These are phyloP conservation scores for Mamestra configurata DNA, from an alignment of 1,140 invertebrate species.

Conservation along the genomic window DNA sequence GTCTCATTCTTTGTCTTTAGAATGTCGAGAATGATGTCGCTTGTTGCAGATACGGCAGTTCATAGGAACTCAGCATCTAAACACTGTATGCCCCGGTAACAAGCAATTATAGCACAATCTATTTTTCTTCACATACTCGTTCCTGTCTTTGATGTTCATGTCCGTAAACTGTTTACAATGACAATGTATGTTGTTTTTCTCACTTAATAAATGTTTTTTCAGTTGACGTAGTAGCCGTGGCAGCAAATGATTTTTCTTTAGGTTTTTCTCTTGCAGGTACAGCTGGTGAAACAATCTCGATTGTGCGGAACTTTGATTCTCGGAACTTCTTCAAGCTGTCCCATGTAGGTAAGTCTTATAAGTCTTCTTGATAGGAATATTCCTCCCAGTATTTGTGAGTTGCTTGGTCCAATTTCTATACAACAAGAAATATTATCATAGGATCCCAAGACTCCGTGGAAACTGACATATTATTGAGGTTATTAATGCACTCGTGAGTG, in stretches of 20 bases:
- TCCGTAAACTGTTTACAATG: too few species aligned
- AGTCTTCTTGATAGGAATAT: neutral
- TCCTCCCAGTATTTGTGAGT: neutral
- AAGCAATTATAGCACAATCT: conserved; percentile 56
- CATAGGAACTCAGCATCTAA: conserved; percentile 25
- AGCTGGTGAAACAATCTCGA: neutral
- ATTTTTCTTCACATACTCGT: conserved; percentile 47
- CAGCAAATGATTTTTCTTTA: neutral
- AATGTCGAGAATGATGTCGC: conserved; percentile 48
- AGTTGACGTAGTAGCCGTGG: neutral
- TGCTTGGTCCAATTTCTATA: neutral
- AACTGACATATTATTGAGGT: neutral
- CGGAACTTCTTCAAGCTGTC: neutral
- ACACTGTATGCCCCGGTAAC: conserved; percentile 17
- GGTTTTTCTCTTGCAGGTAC: too few species aligned
- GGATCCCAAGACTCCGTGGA: neutral
- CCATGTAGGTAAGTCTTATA: neutral
- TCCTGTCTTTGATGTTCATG: neutral
- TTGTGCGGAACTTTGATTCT: neutral
- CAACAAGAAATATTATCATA: neutral
- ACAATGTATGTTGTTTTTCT: too few species aligned
- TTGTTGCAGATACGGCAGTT: conserved; percentile 38
- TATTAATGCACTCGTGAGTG: neutral
- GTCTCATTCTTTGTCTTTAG: conserved; percentile 39
- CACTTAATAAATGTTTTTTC: too few species aligned